phyloP scores from a whole-genome alignment of 2,888 invertebrate species.

The Reticulitermes lucifugus region DNA sequence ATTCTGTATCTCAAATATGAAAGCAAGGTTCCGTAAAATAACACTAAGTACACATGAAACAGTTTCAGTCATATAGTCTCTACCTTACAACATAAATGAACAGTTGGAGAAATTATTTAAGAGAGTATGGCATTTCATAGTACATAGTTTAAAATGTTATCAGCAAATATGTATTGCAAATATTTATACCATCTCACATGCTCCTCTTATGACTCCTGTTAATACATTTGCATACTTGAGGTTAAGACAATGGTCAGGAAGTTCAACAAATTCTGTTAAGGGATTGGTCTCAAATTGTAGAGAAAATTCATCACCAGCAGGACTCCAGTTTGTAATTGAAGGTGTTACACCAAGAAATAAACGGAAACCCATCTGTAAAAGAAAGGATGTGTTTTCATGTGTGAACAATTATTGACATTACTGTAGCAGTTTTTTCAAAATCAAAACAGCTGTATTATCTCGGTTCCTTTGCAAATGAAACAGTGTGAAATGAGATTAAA shows the following conservation, averaged over 20 bases:
- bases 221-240: conserved; percentile 94
- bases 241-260: conserved; percentile 85
- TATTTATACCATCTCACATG: conserved; percentile 90
- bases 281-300: conserved; percentile 95
- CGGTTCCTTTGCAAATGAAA: no score
- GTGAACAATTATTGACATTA: background rate
- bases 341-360: conserved; percentile 93
- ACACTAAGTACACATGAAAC: no score
- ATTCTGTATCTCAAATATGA: no score
- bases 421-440: no score
- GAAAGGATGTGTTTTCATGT: background rate
- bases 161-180: background rate
- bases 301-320: conserved; percentile 96
- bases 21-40: no score
- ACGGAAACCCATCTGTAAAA: conserved; percentile 71
- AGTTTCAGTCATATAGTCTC: no score
- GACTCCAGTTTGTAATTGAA: conserved; percentile 93
- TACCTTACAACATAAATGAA: no score
- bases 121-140: no score
- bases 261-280: conserved; percentile 95
- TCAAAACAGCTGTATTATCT: no score
- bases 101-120: no score
- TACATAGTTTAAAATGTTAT: no score
- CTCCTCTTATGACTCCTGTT: conserved; percentile 92
- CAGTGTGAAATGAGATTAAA: no score